Evolutionary conservation across 2,888 invertebrate species (phyloP), one percentile per base, ranked within the genome.

Genomic region (Lamellibrachia columna): DNA sequence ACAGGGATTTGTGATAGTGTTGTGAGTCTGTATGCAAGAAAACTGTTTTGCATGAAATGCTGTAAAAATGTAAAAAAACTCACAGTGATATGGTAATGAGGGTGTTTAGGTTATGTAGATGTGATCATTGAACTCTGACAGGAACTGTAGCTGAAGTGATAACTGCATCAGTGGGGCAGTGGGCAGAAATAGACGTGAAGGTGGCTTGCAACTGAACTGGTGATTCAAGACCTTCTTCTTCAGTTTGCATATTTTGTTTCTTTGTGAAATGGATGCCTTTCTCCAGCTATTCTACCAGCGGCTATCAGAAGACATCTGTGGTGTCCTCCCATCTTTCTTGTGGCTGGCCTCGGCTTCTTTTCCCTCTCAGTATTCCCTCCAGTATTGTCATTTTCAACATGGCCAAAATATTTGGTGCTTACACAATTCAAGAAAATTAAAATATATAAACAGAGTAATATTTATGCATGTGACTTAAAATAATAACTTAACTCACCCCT

Each of bases 1-100:
- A n/a, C 6, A n/a, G 75, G 75, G 15, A 75, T 22, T 75, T 75
- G 75, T 75, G 75, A 22, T 75, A 75, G 15, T n/a, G 15, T 75
- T 75, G 75, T 22, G 75, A 75, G 75, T 75, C 11, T 15, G 75
- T 15, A n/a, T 22, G 75, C 22, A 75, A 75, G 75, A 75, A 75
- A 75, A 75, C 75, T 75, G 75, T 75, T 75, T 75, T 75, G 22
- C 75, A 75, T 75, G 75, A 75, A 75, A 75, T 75, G 75, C 75
- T 75, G 75, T 75, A 22, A 75, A 75, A 75, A 22, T 15, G 6
- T 75, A 75, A 75, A 60, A 75, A 75, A 15, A 22, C 6, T 75
- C 22, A 15, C 11, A 75, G 22, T 22, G 22, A 9, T 75, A 22
- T 75, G 75, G 75, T 75, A 75, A 75, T 75, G n/a, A n/a, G 55